phyloP scores from a whole-genome alignment of 2,888 invertebrate species.

The Dermolepida albohirtum region DNA sequence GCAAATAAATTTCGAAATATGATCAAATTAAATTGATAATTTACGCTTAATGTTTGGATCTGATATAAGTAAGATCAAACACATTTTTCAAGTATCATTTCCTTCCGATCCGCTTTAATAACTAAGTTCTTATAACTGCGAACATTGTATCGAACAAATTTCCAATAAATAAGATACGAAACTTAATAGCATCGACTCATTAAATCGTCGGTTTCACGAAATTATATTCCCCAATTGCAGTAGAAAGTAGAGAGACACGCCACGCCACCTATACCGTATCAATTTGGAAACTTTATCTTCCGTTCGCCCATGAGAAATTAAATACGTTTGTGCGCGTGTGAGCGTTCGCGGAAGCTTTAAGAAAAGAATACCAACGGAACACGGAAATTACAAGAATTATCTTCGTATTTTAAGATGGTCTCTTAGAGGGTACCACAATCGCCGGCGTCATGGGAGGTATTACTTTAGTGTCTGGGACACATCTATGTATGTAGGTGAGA shows the following conservation, averaged over 20 bases:
- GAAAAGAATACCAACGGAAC: constrained; percentile 1
- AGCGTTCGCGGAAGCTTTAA: not conserved
- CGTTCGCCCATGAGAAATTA: not conserved
- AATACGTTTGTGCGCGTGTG: not conserved
- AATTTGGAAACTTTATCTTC: constrained; percentile 12
- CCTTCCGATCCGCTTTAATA: too few species aligned
- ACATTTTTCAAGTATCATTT: too few species aligned
- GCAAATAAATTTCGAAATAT: too few species aligned
- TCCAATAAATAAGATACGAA: not conserved
- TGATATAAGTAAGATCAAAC: too few species aligned
- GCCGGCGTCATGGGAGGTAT: constrained; percentile 54
- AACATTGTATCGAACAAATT: constrained; percentile 5
- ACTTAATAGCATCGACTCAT: constrained; percentile 14
- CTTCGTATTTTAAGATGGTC: constrained; percentile 45
- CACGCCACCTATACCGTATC: constrained; percentile 22
- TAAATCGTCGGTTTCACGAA: constrained; percentile 11
- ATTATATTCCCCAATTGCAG: constrained; percentile 9
- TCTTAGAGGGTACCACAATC: constrained; percentile 48
- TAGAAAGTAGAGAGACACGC: constrained; percentile 5
- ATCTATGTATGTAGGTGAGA: constrained; percentile 8
- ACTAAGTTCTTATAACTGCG: not conserved
- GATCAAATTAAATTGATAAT: too few species aligned
- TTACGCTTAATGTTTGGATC: too few species aligned
- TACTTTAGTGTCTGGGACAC: constrained; percentile 55
- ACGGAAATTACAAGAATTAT: constrained; percentile 41